These are phyloP conservation scores for Allolobophora icterica DNA, from an alignment of 2,888 invertebrate genomes.

Conservation along the genomic window DNA sequence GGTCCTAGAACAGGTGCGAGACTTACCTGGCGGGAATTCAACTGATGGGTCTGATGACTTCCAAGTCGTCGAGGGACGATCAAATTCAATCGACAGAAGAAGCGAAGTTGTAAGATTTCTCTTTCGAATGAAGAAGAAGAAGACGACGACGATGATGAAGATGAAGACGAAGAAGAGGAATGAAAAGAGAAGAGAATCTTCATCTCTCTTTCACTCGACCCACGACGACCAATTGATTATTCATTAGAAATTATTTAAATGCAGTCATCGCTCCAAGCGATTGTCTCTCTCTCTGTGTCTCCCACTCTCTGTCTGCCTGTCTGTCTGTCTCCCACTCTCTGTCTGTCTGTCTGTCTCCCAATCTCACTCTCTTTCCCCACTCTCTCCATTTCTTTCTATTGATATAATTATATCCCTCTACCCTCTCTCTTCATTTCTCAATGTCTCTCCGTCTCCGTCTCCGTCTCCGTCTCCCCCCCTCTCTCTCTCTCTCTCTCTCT, in stretches of 20 bases:
- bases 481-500: neutral
- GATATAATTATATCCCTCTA: no score
- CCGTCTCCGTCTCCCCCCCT: neutral
- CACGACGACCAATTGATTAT: neutral
- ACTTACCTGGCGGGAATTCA: neutral
- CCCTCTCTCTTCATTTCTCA: no score
- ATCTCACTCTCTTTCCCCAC: neutral
- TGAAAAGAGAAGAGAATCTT: neutral
- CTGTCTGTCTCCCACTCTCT: neutral
- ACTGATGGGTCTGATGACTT: no score
- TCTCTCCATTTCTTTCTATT: no score
- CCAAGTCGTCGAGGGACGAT: no score
- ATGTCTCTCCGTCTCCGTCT: neutral
- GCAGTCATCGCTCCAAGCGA: neutral
- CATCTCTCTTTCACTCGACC: no score
- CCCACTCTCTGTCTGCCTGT: neutral
- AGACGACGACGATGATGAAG: slow-evolving; percentile 21
- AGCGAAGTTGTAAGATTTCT: no score
- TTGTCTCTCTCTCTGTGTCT: neutral
- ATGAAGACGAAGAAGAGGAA: neutral
- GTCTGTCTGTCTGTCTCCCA: neutral
- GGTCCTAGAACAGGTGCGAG: neutral
- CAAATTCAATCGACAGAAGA: no score
- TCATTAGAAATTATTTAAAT: neutral
- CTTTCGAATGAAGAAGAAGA: neutral